A percentile compares a stretch with the other conserved stretches of the same genome.
These are phyloP conservation scores for Phengaris alcon DNA, from an alignment of 2,888 invertebrate genomes.

Conservation along the genomic window DNA sequence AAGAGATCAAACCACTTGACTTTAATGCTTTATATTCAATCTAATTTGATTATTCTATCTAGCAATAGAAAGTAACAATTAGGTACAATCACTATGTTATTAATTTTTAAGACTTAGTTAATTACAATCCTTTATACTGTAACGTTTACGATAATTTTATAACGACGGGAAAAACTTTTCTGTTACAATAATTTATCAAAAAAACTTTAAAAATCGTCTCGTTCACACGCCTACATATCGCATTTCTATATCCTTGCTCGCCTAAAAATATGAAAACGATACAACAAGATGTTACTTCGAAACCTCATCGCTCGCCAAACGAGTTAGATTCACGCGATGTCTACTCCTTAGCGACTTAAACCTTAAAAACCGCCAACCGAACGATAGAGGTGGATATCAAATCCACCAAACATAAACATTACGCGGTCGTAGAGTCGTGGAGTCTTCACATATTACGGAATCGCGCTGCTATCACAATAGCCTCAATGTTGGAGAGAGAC, in stretches of 20 bases:
- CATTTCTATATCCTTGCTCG: slow-evolving; percentile 54
- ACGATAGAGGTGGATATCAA: slow-evolving; percentile 45
- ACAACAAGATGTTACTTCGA: slow-evolving; percentile 58
- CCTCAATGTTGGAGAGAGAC: neutral
- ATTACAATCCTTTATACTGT: slow-evolving; percentile 67
- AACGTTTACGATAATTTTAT: slow-evolving; percentile 66
- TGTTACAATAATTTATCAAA: slow-evolving; percentile 69
- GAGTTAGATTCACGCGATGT: slow-evolving; percentile 68
- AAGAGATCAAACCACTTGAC: slow-evolving; percentile 65
- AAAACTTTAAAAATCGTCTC: slow-evolving; percentile 57
- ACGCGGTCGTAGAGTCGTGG: neutral
- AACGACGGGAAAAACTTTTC: slow-evolving; percentile 65
- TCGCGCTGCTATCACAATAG: neutral
- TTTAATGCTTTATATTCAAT: slow-evolving; percentile 64
- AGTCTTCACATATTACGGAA: slow-evolving; percentile 32
- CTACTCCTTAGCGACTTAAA: slow-evolving; percentile 66
- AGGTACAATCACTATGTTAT: slow-evolving; percentile 73
- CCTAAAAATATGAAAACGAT: slow-evolving; percentile 76
- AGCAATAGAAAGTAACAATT: slow-evolving; percentile 79
- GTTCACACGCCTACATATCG: slow-evolving; percentile 60
- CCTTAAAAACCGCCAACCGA: slow-evolving; percentile 57
- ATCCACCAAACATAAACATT: neutral
- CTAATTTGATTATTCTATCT: slow-evolving; percentile 79
- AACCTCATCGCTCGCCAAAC: slow-evolving; percentile 56
- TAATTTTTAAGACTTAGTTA: slow-evolving; percentile 58